Percentiles rank a stretch among this genome's conserved stretches.
Evolutionary conservation across 2,113 vertebrate species (phyloP).

Genomic region (Callipepla squamata): DNA sequence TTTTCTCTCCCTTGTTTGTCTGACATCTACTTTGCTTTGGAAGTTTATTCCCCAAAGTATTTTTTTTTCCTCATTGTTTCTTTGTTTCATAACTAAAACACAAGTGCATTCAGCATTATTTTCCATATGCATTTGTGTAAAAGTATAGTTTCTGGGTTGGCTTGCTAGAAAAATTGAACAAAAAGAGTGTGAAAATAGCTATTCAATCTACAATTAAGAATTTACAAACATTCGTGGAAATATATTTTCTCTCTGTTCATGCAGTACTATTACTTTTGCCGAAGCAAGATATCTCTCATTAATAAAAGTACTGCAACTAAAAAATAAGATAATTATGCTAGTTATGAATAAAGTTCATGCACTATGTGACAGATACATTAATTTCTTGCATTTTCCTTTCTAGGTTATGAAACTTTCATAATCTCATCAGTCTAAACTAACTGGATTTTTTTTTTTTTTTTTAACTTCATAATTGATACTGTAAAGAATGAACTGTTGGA

Average conservation of each 20-base stretch:
- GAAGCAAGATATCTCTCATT: not conserved
- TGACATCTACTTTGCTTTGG: not conserved
- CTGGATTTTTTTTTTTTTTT: not conserved
- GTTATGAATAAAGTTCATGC: not conserved
- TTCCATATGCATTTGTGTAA: not conserved
- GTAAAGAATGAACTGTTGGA: not conserved
- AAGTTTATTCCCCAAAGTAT: not conserved
- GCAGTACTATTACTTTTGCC: not conserved
- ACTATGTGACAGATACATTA: not conserved
- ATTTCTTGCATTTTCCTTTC: conserved; percentile 30
- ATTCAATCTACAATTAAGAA: not conserved
- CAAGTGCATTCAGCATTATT: not conserved
- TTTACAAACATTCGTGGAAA: not conserved
- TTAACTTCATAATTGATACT: not conserved
- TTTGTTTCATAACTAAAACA: not conserved
- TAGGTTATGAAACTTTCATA: not conserved
- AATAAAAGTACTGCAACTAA: not conserved
- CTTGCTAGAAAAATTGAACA: not conserved
- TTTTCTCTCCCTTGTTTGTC: not conserved
- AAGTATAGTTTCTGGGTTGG: not conserved
- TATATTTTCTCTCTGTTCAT: not conserved
- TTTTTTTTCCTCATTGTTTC: not conserved
- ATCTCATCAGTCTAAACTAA: not conserved
- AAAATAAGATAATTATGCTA: not conserved
- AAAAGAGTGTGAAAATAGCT: not conserved